Evolutionary conservation across 2,888 invertebrate species (phyloP).

Genomic region (Ligdia adustata): DNA sequence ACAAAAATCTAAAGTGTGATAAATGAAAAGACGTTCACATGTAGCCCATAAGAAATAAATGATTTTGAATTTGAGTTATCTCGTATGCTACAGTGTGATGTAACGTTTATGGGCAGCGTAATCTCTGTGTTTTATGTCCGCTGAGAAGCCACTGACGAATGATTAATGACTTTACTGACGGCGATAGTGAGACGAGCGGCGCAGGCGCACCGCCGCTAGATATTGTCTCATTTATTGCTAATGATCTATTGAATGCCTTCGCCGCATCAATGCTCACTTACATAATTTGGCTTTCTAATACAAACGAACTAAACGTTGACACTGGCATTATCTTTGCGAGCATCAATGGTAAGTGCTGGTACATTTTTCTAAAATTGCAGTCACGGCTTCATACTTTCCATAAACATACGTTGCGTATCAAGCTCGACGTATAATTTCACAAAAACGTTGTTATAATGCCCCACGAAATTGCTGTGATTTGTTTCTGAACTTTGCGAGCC

Average conservation of each 20-base stretch:
- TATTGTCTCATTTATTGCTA: conserved; percentile 79
- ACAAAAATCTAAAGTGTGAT: conserved; percentile 14
- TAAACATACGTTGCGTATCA: conserved; percentile 66
- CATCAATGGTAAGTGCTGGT: conserved; percentile 32
- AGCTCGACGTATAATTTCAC: conserved; percentile 69
- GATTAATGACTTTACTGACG: conserved; percentile 64
- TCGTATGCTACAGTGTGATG: conserved; percentile 57
- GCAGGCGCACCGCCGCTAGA: conserved; percentile 54
- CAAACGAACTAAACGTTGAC: conserved; percentile 41
- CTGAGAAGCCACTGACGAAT: conserved; percentile 60
- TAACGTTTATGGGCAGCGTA: conserved; percentile 63
- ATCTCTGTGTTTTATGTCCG: conserved; percentile 72
- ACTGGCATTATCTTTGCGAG: conserved; percentile 40
- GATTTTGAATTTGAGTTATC: conserved; percentile 49
- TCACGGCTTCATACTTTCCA: conserved; percentile 56
- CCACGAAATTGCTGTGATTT: conserved; percentile 75
- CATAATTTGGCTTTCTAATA: conserved; percentile 59
- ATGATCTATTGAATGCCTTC: conserved; percentile 69
- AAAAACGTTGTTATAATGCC: conserved; percentile 74
- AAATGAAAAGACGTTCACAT: conserved; percentile 26
- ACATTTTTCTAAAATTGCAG: conserved; percentile 49
- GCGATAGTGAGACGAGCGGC: conserved; percentile 57
- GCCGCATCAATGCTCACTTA: conserved; percentile 40
- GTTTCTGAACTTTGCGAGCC: conserved; percentile 62
- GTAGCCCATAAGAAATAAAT: conserved; percentile 43